These are phyloP conservation scores for Parus major DNA, from an alignment of 2,113 vertebrate genomes.

Conservation along the genomic window DNA sequence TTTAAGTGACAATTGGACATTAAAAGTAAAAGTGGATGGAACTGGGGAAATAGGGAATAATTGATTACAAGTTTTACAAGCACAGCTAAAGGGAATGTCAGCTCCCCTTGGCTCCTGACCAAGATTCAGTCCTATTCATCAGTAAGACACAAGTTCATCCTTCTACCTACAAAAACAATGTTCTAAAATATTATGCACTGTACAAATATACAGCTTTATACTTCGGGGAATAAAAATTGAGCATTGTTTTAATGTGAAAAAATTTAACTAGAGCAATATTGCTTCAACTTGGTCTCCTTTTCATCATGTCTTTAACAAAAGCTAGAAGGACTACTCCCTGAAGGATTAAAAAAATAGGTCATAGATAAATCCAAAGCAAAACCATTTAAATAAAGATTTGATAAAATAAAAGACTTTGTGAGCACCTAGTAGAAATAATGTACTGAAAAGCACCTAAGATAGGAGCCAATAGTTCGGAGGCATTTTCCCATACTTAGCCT, in stretches of 20 bases:
- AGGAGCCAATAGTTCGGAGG: not conserved
- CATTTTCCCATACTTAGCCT: not conserved
- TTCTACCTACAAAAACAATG: not conserved
- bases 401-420: slow-evolving; percentile 8
- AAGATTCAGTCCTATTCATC: not conserved
- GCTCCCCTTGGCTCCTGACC: not conserved
- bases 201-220: not conserved
- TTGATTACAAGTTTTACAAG: not conserved
- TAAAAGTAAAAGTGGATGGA: not conserved
- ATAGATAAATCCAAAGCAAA: slow-evolving; percentile 29
- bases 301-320: not conserved
- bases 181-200: not conserved
- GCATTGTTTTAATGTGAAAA: slow-evolving; percentile 8
- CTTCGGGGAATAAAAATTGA: not conserved
- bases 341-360: slow-evolving; percentile 33
- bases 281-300: not conserved
- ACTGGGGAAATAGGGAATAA: not conserved
- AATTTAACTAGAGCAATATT: not conserved
- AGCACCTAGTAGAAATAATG: not conserved
- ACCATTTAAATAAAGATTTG: slow-evolving; percentile 41
- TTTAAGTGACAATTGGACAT: not conserved
- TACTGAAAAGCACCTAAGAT: not conserved
- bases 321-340: not conserved
- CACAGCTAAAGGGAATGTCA: not conserved
- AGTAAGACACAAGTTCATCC: not conserved